These are phyloP conservation scores for Acanthiza pusilla DNA, from an alignment of 2,797 vertebrate species.

Conservation along the genomic window DNA sequence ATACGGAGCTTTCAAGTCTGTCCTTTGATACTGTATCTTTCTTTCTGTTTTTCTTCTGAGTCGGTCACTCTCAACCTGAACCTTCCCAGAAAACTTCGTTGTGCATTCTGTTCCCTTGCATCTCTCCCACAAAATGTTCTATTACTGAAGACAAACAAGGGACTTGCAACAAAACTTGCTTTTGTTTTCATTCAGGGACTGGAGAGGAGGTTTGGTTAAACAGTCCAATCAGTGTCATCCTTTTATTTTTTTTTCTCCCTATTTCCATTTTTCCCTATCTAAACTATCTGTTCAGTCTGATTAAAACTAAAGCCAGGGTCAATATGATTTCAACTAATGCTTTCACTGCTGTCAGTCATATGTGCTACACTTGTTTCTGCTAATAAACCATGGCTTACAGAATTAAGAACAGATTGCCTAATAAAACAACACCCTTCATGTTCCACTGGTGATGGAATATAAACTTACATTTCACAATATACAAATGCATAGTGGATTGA, in stretches of 20 bases:
- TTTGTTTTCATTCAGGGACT: not conserved
- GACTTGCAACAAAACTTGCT: not conserved
- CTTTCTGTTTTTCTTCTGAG: not conserved
- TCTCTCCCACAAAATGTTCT: not conserved
- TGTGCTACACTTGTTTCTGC: not conserved
- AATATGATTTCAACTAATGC: not conserved
- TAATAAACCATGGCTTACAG: not conserved
- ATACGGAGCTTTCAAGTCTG: not conserved
- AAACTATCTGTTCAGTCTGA: not conserved
- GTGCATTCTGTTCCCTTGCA: not conserved
- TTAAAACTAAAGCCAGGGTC: not conserved
- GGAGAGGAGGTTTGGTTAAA: not conserved
- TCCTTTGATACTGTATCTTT: not conserved
- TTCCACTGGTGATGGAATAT: not conserved
- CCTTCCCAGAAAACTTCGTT: not conserved
- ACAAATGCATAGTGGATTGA: not conserved
- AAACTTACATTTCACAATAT: not conserved
- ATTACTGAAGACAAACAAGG: not conserved
- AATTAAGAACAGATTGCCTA: not conserved
- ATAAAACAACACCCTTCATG: not conserved
- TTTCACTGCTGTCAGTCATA: not conserved
- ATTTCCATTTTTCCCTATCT: not conserved
- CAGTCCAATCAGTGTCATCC: not conserved
- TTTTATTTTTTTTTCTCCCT: not conserved
- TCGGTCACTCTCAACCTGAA: not conserved